Base-by-base conservation (phyloP, 2,888 invertebrate species). In the Poecilobothrus nobilitatus region DNA sequence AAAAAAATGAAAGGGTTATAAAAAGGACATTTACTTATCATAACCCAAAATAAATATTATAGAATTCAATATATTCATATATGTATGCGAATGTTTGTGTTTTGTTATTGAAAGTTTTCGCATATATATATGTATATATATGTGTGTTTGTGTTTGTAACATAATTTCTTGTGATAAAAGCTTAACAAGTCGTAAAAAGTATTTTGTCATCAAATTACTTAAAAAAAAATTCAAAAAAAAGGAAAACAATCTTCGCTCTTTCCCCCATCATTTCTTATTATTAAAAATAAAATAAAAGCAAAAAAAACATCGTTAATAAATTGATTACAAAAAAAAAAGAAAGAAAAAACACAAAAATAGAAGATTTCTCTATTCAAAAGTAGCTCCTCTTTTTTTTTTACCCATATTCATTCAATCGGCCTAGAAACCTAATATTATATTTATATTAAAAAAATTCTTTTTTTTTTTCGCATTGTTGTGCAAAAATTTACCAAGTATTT, bases 111-210 rank as follows among this genome's bases (percentile, higher is more conserved):
- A n/a, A n/a, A n/a, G n/a, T n/a, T n/a, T n/a, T n/a, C n/a, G n/a
- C n/a, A n/a, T 53, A 53, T 53, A 53, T 53, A 18, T 15, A n/a
- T 53, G 18, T 12, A 53, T n/a, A 53, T 18, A 6, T 2, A 2
- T 53, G 18, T 12, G 1, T 37, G 2, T 4, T 2, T 27, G 27
- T 27, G 27, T 27, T 27, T 27, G 5, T 27, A 27, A 53, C 53
- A 53, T 53, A 53, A 53, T 53, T 53, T 53, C 15, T 53, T 53
- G 53, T 53, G 53, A 53, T 53, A 53, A 53, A 53, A 53, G 53
- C 53, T 53, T 53, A 53, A 53, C 53, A 53, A 53, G 53, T 53
- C 53, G 53, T 53, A 53, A 53, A 53, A 53, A 53, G 53, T 53
- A 53, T 53, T 53, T 53, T 53, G 53, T 53, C 53, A 53, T 53